Percentiles rank a stretch among this genome's conserved stretches.
Conservation (phyloP, 2,797 vertebrate species). For the Erithacus rubecula region DNA sequence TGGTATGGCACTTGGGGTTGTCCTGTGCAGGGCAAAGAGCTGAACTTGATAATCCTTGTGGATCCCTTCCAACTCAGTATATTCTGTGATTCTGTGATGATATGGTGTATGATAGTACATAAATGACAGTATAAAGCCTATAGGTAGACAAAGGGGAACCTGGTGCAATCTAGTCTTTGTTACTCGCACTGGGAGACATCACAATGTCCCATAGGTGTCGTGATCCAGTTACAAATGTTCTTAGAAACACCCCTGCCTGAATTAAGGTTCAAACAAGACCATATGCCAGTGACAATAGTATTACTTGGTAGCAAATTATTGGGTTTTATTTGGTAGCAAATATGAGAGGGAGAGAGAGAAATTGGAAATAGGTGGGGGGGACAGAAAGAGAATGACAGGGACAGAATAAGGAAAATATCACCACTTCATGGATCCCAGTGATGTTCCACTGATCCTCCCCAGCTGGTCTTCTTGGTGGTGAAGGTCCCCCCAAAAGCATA, state of each 20-base stretch:
- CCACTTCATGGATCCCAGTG: too few species aligned
- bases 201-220: background rate
- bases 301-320: background rate
- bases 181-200: background rate
- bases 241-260: background rate
- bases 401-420: background rate
- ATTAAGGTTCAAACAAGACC: background rate
- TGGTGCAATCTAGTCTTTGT: background rate
- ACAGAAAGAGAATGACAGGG: background rate
- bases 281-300: background rate
- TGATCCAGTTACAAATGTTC: background rate
- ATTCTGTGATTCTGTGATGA: background rate
- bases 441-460: background rate
- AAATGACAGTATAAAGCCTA: background rate
- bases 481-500: background rate
- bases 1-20: background rate
- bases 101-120: background rate
- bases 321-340: background rate
- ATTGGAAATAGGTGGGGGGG: accelerated
- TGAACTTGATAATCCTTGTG: background rate
- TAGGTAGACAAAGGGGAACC: background rate
- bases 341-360: background rate
- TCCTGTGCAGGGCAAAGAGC: background rate
- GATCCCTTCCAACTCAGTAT: background rate
- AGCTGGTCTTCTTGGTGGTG: background rate